phyloP scores from a whole-genome alignment of 2,888 invertebrate species.

The Mycalesis mineus region DNA sequence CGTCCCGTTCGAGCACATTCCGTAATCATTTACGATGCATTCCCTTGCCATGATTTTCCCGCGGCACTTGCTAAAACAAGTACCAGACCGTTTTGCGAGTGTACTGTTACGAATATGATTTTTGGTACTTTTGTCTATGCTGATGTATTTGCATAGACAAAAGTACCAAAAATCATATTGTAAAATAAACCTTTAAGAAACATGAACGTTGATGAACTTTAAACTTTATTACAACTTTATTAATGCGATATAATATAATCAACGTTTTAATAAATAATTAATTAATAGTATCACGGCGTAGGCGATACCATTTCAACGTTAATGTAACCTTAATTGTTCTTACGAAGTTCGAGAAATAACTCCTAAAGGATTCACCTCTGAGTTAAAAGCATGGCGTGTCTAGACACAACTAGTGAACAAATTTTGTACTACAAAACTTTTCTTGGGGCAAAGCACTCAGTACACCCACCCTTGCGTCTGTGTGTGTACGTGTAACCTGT shows the following conservation, averaged over 20 bases:
- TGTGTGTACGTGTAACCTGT: conserved; percentile 65
- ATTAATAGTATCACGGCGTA: not conserved
- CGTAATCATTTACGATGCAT: conserved; percentile 77
- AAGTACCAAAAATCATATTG: too few relatives aligned
- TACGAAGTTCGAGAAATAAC: conserved; percentile 45
- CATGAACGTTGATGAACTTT: too few relatives aligned
- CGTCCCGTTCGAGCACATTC: conserved; percentile 70
- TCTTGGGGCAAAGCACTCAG: conserved; percentile 69
- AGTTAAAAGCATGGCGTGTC: conserved; percentile 73
- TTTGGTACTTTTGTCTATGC: not conserved
- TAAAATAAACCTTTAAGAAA: too few relatives aligned
- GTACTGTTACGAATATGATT: not conserved
- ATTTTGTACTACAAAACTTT: conserved; percentile 75
- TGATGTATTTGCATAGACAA: too few relatives aligned
- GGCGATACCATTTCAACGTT: conserved; percentile 1
- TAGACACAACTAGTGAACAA: conserved; percentile 75
- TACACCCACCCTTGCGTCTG: conserved; percentile 53
- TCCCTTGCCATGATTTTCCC: conserved; percentile 74
- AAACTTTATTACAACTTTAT: too few relatives aligned
- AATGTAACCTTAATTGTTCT: conserved; percentile 17
- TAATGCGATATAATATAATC: too few relatives aligned
- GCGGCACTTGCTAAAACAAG: conserved; percentile 54
- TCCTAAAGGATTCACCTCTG: conserved; percentile 66
- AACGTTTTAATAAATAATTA: too few relatives aligned
- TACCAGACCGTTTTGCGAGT: conserved; percentile 50